Evolutionary conservation across 1,140 invertebrate species (phyloP).

Genomic region (Bactericera cockerelli): DNA sequence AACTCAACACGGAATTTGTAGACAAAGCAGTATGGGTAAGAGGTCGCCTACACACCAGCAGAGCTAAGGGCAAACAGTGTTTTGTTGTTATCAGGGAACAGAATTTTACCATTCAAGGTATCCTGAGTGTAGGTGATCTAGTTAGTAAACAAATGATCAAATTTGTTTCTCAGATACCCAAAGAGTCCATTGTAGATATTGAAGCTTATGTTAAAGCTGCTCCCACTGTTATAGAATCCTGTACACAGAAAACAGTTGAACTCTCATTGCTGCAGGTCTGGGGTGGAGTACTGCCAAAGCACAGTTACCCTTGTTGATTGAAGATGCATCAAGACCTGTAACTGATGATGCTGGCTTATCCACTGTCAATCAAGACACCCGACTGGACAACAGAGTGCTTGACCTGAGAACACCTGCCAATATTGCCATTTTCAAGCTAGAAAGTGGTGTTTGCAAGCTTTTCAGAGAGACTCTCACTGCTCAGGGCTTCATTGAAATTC

Average conservation of each 20-base stretch:
- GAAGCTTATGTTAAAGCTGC: constrained; percentile 61
- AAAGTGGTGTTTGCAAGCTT: constrained; percentile 79
- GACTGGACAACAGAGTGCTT: constrained; percentile 83
- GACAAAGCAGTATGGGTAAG: constrained; percentile 58
- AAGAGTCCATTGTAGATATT: constrained; percentile 92
- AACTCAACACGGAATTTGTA: constrained; percentile 36
- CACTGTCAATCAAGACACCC: constrained; percentile 85
- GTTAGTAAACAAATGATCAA: constrained; percentile 95
- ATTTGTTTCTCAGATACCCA: constrained; percentile 78
- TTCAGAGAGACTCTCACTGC: constrained; percentile 74
- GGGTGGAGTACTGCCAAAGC: constrained; percentile 66
- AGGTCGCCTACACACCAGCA: constrained; percentile 76
- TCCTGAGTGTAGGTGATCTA: constrained; percentile 65
- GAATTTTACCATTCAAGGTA: constrained; percentile 79
- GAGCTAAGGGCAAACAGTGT: constrained; percentile 91
- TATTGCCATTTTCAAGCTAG: constrained; percentile 88
- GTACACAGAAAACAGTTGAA: constrained; percentile 79
- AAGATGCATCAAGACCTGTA: constrained; percentile 77
- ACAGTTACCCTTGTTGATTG: constrained; percentile 83
- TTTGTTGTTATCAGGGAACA: constrained; percentile 88
- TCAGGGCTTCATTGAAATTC: constrained; percentile 87
- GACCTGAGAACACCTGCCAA: constrained; percentile 92
- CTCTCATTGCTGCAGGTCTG: constrained; percentile 64
- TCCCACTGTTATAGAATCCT: constrained; percentile 65
- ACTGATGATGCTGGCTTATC: constrained; percentile 54